Evolutionary conservation across 2,113 vertebrate species (phyloP).

Genomic region (Calonectris borealis): DNA sequence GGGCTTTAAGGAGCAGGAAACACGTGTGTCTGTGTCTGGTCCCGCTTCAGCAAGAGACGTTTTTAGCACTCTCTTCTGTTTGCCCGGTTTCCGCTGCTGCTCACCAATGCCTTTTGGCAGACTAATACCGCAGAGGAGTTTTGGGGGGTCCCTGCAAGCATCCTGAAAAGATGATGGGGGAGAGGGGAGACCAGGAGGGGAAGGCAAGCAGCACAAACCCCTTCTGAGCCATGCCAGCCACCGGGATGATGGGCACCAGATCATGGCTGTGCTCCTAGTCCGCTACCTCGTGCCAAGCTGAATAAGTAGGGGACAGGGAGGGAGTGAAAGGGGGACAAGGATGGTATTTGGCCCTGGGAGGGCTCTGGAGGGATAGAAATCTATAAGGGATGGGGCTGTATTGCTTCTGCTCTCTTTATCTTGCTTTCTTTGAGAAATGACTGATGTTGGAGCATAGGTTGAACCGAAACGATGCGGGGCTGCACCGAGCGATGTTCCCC

Average conservation of each 20-base stretch:
- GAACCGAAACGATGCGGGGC: rapidly evolving
- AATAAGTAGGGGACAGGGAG: not conserved
- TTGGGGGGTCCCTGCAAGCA: not conserved
- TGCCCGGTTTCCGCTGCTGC: not conserved
- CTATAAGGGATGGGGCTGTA: not conserved
- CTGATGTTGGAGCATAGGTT: not conserved
- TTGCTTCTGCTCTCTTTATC: not conserved
- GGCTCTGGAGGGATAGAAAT: not conserved
- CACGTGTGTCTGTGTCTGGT: not conserved
- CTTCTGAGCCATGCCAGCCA: not conserved
- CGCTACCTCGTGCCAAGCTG: rapidly evolving
- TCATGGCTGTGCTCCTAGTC: not conserved
- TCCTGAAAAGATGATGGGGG: not conserved
- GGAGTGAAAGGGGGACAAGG: rapidly evolving
- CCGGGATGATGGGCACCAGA: not conserved
- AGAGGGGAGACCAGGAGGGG: not conserved
- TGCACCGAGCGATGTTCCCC: rapidly evolving
- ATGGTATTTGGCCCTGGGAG: not conserved
- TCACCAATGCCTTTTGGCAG: not conserved
- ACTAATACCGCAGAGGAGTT: not conserved
- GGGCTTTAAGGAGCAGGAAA: not conserved
- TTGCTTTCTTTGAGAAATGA: not conserved
- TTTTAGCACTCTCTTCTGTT: not conserved
- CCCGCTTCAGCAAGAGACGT: not conserved
- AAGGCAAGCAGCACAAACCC: not conserved